phyloP scores from a whole-genome alignment of 2,113 vertebrate genomes.

The Hyperoodon ampullatus region DNA sequence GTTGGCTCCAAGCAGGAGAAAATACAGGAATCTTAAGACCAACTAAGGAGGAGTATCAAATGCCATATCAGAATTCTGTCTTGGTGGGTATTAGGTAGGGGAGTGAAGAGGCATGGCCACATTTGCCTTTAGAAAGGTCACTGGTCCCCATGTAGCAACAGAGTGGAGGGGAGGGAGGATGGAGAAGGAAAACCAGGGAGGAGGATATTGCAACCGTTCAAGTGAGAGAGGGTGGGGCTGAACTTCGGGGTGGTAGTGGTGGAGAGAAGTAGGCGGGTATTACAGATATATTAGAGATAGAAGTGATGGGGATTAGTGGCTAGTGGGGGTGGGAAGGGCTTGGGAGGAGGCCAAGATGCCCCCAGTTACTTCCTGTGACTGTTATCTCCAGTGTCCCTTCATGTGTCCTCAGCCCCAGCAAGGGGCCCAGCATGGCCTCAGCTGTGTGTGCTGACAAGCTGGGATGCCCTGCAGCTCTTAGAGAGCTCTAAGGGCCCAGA shows the following conservation, averaged over 20 bases:
- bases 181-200: neutral
- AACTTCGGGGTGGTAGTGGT: neutral
- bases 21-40: neutral
- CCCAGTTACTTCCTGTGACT: neutral
- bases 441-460: neutral
- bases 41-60: neutral
- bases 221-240: neutral
- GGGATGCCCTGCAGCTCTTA: neutral
- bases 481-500: neutral
- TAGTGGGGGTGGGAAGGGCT: neutral
- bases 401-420: neutral
- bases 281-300: neutral
- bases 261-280: neutral
- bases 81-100: neutral
- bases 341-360: neutral
- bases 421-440: neutral
- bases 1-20: neutral
- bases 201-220: neutral
- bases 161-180: neutral
- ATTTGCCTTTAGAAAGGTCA: conserved; percentile 22
- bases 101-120: neutral
- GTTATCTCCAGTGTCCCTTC: neutral
- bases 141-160: neutral
- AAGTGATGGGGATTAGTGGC: neutral
- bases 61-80: neutral